Base-by-base conservation (phyloP, 23 tunicate species). In the Phallusia fumigata region DNA sequence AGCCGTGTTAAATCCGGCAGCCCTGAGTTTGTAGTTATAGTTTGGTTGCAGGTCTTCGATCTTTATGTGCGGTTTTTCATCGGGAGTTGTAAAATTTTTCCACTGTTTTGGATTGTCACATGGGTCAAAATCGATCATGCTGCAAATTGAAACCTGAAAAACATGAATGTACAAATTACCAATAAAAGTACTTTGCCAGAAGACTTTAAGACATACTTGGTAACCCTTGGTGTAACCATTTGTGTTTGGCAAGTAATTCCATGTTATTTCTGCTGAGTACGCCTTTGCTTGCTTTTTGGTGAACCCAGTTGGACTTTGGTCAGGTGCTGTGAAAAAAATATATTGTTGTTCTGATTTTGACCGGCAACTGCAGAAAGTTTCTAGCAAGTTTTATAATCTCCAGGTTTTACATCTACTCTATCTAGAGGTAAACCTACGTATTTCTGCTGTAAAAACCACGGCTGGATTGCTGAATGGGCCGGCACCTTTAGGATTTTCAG, bases 371-470 rank as follows among this genome's bases (percentile, higher is more conserved):
- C n/a, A n/a, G n/a, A n/a, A n/a, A n/a, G n/a, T n/a, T n/a, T n/a
- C n/a, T n/a, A n/a, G n/a, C n/a, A n/a, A n/a, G n/a, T n/a, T n/a
- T n/a, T n/a, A n/a, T n/a, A n/a, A n/a, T n/a, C n/a, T n/a, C n/a
- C n/a, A n/a, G n/a, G n/a, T n/a, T n/a, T n/a, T n/a, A n/a, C n/a
- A n/a, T n/a, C n/a, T n/a, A n/a, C n/a, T n/a, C n/a, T n/a, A n/a
- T n/a, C n/a, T n/a, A n/a, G n/a, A n/a, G n/a, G n/a, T n/a, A n/a
- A 58, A 21, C 76, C 81, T 65, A 91, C 96, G 84, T 82, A 74
- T 13, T 74, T 91, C 96, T 44, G 89, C 89, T 10, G 96, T 86
- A 31, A 21, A 73, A 13, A 91, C 81, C 10, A 78, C 65, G 5
- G 30, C 35, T 33, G 18, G 78, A 30, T 0, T 1, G 53, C 96